These are phyloP conservation scores for Aleiodes alternator DNA, from an alignment of 2,888 invertebrate genomes.

Conservation along the genomic window DNA sequence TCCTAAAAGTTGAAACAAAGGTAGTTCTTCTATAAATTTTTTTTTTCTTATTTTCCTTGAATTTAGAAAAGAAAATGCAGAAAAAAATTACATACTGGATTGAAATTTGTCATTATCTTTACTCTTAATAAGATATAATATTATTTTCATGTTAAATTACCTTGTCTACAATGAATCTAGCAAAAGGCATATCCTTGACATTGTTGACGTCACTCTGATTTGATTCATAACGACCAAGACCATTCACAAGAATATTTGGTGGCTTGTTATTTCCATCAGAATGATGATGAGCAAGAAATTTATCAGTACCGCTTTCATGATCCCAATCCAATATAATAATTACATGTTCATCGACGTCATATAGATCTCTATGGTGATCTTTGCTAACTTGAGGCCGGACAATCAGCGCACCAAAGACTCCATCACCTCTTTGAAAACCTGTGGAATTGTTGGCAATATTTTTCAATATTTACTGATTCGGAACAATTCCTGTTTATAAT, in stretches of 20 bases:
- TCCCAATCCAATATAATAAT: slow-evolving; percentile 91
- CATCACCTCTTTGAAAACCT: slow-evolving; percentile 92
- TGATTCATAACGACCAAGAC: slow-evolving; percentile 81
- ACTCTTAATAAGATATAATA: too few species aligned
- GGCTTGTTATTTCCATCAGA: slow-evolving; percentile 89
- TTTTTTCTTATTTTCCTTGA: too few species aligned
- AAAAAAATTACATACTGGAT: too few species aligned
- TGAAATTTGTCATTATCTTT: too few species aligned
- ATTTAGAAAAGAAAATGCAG: too few species aligned
- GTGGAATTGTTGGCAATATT: slow-evolving; percentile 50
- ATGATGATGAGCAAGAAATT: slow-evolving; percentile 91
- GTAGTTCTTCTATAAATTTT: too few species aligned
- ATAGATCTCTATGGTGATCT: slow-evolving; percentile 82
- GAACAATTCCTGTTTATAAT: too few species aligned
- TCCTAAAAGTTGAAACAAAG: too few species aligned
- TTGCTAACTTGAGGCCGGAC: slow-evolving; percentile 82
- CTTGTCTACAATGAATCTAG: slow-evolving; percentile 82
- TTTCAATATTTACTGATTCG: neutral
- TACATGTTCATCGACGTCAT: slow-evolving; percentile 89
- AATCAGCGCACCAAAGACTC: slow-evolving; percentile 87
- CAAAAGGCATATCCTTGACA: slow-evolving; percentile 78
- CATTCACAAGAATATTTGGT: slow-evolving; percentile 88
- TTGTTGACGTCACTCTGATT: slow-evolving; percentile 72
- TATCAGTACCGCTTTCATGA: slow-evolving; percentile 82
- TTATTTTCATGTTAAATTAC: slow-evolving; percentile 71